These are phyloP conservation scores for Tholera decimalis DNA, from an alignment of 2,888 invertebrate genomes.

Conservation along the genomic window DNA sequence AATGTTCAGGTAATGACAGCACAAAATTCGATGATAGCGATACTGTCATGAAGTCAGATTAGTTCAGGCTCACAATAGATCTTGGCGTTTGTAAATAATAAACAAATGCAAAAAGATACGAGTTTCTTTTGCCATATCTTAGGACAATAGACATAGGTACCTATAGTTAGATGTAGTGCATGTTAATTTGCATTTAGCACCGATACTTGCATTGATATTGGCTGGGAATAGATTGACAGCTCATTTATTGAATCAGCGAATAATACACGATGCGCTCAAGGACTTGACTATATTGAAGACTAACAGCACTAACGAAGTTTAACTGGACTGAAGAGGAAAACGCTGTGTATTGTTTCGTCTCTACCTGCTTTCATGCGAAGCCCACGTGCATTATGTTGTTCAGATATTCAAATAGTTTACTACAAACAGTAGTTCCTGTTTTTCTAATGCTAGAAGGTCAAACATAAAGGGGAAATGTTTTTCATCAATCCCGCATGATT, in stretches of 20 bases:
- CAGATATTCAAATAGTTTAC: neutral
- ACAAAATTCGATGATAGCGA: conserved; percentile 21
- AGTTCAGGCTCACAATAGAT: neutral
- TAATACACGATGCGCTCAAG: conserved; percentile 9
- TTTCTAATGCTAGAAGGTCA: neutral
- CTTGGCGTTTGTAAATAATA: neutral
- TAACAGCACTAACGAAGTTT: conserved; percentile 4
- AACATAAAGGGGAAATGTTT: neutral
- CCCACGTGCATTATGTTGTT: neutral
- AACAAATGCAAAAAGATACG: neutral
- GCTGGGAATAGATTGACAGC: conserved; percentile 40
- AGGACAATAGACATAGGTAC: neutral
- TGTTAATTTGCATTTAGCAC: conserved; percentile 34
- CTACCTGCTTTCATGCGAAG: neutral
- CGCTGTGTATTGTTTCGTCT: conserved; percentile 14
- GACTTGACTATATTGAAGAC: conserved; percentile 4
- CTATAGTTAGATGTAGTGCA: conserved; percentile 20
- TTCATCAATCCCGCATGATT: neutral
- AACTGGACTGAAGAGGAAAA: neutral
- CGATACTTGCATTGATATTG: conserved; percentile 22
- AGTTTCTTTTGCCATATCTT: neutral
- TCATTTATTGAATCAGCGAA: conserved; percentile 1
- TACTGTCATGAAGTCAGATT: conserved; percentile 19
- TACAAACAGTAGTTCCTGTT: neutral
- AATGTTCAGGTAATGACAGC: conserved; percentile 13